A percentile compares a stretch with the other conserved stretches of the same genome.
These are phyloP conservation scores for Xestia c-nigrum DNA, from an alignment of 2,888 invertebrate species.

Conservation along the genomic window DNA sequence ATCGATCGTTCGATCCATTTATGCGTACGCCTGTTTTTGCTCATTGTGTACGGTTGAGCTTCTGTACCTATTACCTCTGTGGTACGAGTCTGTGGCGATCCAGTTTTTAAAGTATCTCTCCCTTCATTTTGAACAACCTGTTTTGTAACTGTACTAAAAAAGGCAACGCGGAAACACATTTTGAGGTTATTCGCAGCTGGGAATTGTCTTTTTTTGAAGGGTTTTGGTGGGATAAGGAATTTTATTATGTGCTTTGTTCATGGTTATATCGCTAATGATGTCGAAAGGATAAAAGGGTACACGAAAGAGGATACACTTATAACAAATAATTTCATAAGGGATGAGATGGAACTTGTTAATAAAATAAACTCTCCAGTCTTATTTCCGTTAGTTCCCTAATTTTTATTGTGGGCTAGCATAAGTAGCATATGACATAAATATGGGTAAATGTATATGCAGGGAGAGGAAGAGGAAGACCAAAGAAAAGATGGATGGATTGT, in stretches of 20 bases:
- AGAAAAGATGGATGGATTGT: no score
- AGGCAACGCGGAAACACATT: conserved; percentile 45
- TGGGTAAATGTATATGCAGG: no score
- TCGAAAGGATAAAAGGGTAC: background rate
- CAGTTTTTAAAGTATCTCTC: conserved; percentile 40
- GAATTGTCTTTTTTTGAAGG: conserved; percentile 7
- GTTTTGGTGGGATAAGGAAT: background rate
- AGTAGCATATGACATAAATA: no score
- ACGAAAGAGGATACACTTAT: background rate
- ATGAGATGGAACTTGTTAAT: background rate
- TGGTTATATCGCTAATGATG: background rate
- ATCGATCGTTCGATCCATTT: background rate
- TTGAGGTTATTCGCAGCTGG: conserved; percentile 37
- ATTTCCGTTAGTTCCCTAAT: background rate
- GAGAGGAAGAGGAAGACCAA: no score
- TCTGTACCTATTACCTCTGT: conserved; percentile 7
- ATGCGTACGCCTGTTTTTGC: background rate
- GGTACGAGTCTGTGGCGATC: conserved; percentile 19
- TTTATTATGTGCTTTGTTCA: background rate
- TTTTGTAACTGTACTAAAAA: conserved; percentile 51
- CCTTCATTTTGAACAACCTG: conserved; percentile 53
- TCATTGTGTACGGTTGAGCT: background rate
- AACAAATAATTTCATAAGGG: no score
- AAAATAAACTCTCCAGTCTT: background rate
- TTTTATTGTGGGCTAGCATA: background rate